Evolutionary conservation across 2,113 vertebrate genomes (phyloP), one percentile per base, ranked within the genome.

Genomic region (Psittacus erithacus): DNA sequence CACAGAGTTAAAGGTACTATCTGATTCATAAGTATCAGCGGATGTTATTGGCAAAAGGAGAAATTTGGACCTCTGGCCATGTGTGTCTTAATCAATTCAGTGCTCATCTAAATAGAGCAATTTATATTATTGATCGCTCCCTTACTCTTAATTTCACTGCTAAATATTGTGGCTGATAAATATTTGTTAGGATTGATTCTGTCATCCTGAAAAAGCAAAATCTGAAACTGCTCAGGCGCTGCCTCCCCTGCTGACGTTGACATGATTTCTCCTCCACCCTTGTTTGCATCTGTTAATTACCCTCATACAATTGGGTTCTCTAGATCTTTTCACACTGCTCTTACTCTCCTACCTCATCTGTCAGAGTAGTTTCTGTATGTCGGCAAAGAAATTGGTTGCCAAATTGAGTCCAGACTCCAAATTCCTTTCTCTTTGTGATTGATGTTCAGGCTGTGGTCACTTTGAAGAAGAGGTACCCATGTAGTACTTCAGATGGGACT

Each of bases 101-200:
- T 49, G 35, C 74, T 94, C 62, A 87, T 96, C 96, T 92, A 59
- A 89, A 96, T 89, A 81, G 75, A 35, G 82, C 77, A 49, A 74
- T 93, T 90, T 81, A 73, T 82, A 47, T 93, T 86, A 96, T 96
- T 90, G 92, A 87, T 92, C 10, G 6, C 76, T 73, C 46, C 73
- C 75, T 57, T 82, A 27, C 63, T 68, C 62, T 90, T 90, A n/a
- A 88, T 93, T 95, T 93, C 55, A 79, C 88, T 80, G 49, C 77
- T 69, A 77, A 92, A 62, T 91, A 86, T 82, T 90, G 70, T 65
- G 55, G 73, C 83, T 88, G 43, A 69, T 92, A 82, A 76, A 76
- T 64, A 49, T 83, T 90, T 65, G 2, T 6, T 59, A 53, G 23
- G 10, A 65, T 80, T 47, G 43, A 88, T 89, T 67, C 68, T 75